Percentiles rank a stretch among this genome's conserved stretches.
These are phyloP conservation scores for Graphium colonna DNA, from an alignment of 2,888 invertebrate species.

Conservation along the genomic window DNA sequence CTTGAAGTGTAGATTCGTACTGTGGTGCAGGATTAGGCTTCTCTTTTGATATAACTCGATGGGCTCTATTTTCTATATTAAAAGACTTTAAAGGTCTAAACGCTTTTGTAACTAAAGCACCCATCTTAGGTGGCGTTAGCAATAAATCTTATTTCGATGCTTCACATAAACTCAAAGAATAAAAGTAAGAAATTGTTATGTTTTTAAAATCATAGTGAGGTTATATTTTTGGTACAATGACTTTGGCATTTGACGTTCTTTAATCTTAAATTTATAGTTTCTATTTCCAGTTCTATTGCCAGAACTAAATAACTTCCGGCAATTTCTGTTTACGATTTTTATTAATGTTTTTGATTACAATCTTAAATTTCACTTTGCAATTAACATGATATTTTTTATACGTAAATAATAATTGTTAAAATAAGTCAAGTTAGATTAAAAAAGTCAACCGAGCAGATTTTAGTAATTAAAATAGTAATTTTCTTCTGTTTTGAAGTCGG, in stretches of 20 bases:
- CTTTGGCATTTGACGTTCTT: too few species aligned
- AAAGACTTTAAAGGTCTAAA: constrained; percentile 82
- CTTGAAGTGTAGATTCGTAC: constrained; percentile 80
- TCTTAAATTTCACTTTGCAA: too few species aligned
- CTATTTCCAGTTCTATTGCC: neutral
- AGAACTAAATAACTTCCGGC: neutral
- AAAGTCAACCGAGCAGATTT: too few species aligned
- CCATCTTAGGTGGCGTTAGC: constrained; percentile 81
- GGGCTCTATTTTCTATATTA: constrained; percentile 88
- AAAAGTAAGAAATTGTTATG: constrained; percentile 26
- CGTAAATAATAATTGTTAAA: too few species aligned
- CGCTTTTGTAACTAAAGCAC: constrained; percentile 81
- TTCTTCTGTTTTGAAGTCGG: too few species aligned
- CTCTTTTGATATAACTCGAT: constrained; percentile 83
- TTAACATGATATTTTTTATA: too few species aligned
- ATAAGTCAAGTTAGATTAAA: too few species aligned
- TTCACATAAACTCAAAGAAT: constrained; percentile 28
- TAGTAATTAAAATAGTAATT: too few species aligned
- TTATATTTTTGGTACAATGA: constrained; percentile 16
- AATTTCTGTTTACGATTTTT: too few species aligned
- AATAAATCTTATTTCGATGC: constrained; percentile 23
- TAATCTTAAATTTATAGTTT: neutral
- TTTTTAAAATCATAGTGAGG: constrained; percentile 21
- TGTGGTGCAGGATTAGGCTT: constrained; percentile 86
- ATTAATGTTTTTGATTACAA: too few species aligned